These are phyloP conservation scores for Myioborus miniatus DNA, from an alignment of 2,797 vertebrate genomes.

Conservation along the genomic window DNA sequence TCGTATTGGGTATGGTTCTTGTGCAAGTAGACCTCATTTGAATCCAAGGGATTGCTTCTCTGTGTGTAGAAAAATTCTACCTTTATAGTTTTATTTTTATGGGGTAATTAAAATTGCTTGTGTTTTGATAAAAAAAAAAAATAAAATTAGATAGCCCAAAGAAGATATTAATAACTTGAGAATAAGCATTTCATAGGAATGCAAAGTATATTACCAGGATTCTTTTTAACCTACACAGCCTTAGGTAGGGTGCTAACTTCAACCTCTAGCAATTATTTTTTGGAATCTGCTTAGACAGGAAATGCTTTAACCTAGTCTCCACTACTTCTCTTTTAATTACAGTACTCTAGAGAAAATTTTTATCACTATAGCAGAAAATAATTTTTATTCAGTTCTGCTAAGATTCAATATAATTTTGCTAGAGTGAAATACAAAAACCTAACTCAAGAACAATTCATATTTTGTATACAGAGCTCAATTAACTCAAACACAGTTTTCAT, in stretches of 20 bases:
- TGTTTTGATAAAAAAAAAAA: not conserved
- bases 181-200: not conserved
- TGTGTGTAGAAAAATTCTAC: not conserved
- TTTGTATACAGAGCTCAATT: slow-evolving; percentile 12
- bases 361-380: not conserved
- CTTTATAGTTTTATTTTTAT: not conserved
- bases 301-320: not conserved
- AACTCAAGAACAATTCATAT: not conserved
- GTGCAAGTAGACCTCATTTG: not conserved
- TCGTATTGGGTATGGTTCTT: not conserved
- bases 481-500: slow-evolving; percentile 55
- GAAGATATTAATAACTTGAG: not conserved
- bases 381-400: not conserved
- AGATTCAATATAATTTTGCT: not conserved
- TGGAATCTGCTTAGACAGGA: not conserved
- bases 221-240: not conserved
- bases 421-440: not conserved
- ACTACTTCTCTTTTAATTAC: not conserved
- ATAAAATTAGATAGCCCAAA: not conserved
- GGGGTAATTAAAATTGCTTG: not conserved
- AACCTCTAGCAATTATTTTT: not conserved
- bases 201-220: not conserved
- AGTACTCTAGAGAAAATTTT: not conserved
- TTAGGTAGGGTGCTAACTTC: not conserved
- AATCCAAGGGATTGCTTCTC: not conserved